A percentile compares a stretch with the other conserved stretches of the same genome.
Conservation (phyloP, 2,888 invertebrate genomes). For the Oscheius sp. region DNA sequence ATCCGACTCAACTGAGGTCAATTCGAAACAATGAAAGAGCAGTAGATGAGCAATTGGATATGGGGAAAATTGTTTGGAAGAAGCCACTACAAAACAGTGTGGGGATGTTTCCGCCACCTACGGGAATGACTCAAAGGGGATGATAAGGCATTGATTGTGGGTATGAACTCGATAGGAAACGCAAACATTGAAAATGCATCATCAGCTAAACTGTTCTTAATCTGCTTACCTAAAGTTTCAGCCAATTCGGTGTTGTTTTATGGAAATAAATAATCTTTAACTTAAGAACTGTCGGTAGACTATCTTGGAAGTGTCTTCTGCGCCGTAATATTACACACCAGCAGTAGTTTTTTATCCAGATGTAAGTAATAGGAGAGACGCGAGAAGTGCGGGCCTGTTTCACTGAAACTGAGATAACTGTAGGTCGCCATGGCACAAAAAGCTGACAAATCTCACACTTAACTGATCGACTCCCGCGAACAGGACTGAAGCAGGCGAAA, state of each 20-base stretch:
- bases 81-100: neutral
- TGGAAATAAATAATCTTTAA: too few species aligned
- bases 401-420: neutral
- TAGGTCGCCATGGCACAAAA: too few species aligned
- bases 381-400: neutral
- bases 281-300: neutral
- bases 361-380: slow-evolving; percentile 7
- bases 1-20: neutral
- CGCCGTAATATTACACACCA: slow-evolving; percentile 26
- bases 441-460: too few species aligned
- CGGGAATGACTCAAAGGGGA: slow-evolving; percentile 11
- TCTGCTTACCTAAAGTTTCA: too few species aligned
- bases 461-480: too few species aligned
- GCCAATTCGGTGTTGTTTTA: too few species aligned
- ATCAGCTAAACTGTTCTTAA: neutral
- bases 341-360: slow-evolving; percentile 16
- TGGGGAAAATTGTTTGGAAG: neutral
- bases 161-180: too few species aligned
- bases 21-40: neutral
- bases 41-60: neutral
- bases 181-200: slow-evolving; percentile 6
- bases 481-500: too few species aligned
- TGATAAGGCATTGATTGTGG: slow-evolving; percentile 24
- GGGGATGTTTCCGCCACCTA: neutral
- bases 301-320: slow-evolving; percentile 21